Percentiles rank a stretch among this genome's conserved stretches.
Conservation (phyloP, 92 coral and sea anemone genomes). For the Bergia sp. region DNA sequence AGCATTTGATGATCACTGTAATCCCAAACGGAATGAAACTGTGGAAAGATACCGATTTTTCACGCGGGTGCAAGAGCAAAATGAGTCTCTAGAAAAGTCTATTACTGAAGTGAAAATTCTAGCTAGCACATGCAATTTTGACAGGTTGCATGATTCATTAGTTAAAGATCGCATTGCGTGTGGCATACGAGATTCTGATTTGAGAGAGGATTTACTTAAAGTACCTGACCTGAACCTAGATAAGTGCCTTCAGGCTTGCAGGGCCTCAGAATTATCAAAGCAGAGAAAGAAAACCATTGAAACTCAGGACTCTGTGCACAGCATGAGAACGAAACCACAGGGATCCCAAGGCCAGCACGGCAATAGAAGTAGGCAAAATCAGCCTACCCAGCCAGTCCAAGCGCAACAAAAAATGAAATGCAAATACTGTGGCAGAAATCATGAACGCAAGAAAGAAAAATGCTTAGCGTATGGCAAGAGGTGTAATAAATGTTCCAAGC, state of each 20-base stretch:
- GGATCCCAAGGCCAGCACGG: not conserved
- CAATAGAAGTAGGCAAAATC: not conserved
- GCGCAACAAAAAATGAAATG: slow-evolving; percentile 37
- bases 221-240: slow-evolving; percentile 23
- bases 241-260: slow-evolving; percentile 39
- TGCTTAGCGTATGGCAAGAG: slow-evolving; percentile 28
- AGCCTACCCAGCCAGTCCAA: not conserved
- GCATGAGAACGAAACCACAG: not conserved
- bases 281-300: slow-evolving; percentile 44
- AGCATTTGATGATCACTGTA: slow-evolving; percentile 48
- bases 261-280: slow-evolving; percentile 49
- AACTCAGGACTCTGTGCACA: not conserved
- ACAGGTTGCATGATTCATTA: slow-evolving; percentile 40
- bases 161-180: slow-evolving; percentile 53
- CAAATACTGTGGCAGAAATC: slow-evolving; percentile 36
- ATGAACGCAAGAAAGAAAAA: slow-evolving; percentile 18
- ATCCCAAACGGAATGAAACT: slow-evolving; percentile 49
- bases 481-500: slow-evolving; percentile 9
- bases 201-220: slow-evolving; percentile 46
- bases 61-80: slow-evolving; percentile 39
- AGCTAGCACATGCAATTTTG: slow-evolving; percentile 53
- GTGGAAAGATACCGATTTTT: slow-evolving; percentile 49
- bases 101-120: slow-evolving; percentile 51
- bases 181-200: slow-evolving; percentile 51
- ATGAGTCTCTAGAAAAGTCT: slow-evolving; percentile 49